phyloP scores from a whole-genome alignment of 2,888 invertebrate species.

The Daptonema setosum region DNA sequence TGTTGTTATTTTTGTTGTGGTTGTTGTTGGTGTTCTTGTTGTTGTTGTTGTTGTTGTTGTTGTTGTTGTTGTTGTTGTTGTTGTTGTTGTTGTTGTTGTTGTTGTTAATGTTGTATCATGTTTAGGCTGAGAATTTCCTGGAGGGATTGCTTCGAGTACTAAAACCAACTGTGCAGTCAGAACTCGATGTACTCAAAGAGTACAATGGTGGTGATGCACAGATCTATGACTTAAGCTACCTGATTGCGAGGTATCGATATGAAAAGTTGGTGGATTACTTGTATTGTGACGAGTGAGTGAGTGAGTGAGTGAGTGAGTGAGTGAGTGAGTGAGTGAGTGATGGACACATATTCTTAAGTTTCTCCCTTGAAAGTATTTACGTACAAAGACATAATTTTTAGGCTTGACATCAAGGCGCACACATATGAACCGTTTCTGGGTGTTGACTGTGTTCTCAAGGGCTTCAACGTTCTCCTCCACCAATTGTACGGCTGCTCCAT shows the following conservation, averaged over 20 bases:
- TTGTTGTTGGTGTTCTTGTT: slow-evolving; percentile 5
- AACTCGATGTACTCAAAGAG: too few relatives aligned
- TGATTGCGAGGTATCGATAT: too few relatives aligned
- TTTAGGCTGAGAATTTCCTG: background rate
- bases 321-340: too few relatives aligned
- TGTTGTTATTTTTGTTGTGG: slow-evolving; percentile 2
- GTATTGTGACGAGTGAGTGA: too few relatives aligned
- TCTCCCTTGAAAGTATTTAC: too few relatives aligned
- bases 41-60: background rate
- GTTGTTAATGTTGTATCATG: background rate
- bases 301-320: too few relatives aligned
- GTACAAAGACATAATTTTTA: too few relatives aligned
- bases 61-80: background rate
- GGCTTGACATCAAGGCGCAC: too few relatives aligned
- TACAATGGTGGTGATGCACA: too few relatives aligned
- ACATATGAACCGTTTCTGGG: background rate
- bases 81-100: slow-evolving; percentile 5
- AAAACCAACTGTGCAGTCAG: background rate
- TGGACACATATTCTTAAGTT: too few relatives aligned
- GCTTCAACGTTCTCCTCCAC: background rate
- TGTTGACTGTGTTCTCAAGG: background rate
- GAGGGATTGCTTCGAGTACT: background rate
- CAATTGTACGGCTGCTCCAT: background rate
- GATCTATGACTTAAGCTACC: too few relatives aligned
- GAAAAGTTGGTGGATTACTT: too few relatives aligned